Evolutionary conservation across 2,888 invertebrate genomes (phyloP), one percentile per base, ranked within the genome.

Genomic region (Hydriomena furcata): DNA sequence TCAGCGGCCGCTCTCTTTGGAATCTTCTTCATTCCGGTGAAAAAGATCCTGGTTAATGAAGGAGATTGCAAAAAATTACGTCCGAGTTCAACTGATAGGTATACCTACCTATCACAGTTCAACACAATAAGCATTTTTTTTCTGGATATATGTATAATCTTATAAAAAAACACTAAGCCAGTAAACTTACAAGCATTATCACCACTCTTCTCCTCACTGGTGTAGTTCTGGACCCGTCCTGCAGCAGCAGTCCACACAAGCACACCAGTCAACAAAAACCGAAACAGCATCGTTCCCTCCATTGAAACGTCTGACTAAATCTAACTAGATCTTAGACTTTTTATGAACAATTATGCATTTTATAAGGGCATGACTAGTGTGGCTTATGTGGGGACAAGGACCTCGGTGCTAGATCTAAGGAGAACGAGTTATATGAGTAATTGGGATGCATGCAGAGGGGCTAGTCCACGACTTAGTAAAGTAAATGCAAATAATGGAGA

Each of bases 321-420:
- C 55, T 46, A 64, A 71, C 66, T 67, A 57, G 58, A 68, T 79
- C 78, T 82, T 80, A 79, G 67, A 69, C 60, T 60, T 60, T 55
- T 55, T 61, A 65, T 69, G 43, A 60, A 65, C 47, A 59, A 63
- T 66, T 66, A 67, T 73, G 70, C 71, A 72, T 83, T 86, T 82
- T 86, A 86, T 84, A 79, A 80, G 68, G 64, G 65, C 60, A 55
- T 58, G 70, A 75, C 76, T 61, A 56, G 74, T 65, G 59, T 57
- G 48, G 85, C 84, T 65, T 86, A 85, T 76, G 79, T 71, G 81
- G 81, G 58, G 50, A 50, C 49, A 49, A 53, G 47, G 48, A 60
- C 60, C 74, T 69, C 68, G 63, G 52, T 49, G 42, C 38, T 12
- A 62, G 58, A 55, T 60, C 53, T 57, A 49, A 58, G 59, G 61